These are phyloP conservation scores for Parnassius glacialis DNA, from an alignment of 2,888 invertebrate genomes.

Conservation along the genomic window DNA sequence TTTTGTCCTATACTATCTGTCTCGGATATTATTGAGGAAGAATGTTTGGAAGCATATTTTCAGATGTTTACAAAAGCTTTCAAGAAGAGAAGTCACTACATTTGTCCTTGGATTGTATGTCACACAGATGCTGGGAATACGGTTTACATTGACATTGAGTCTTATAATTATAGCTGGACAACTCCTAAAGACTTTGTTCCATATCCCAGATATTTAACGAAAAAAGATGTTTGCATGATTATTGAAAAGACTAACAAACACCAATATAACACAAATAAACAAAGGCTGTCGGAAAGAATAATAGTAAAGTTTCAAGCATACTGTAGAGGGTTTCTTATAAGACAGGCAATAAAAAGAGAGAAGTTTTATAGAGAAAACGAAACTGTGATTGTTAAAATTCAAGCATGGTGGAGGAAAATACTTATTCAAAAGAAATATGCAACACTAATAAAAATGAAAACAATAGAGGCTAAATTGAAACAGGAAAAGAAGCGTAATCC, in stretches of 20 bases:
- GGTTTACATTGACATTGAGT: conserved; percentile 77
- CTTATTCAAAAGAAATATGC: conserved; percentile 67
- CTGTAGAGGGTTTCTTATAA: conserved; percentile 81
- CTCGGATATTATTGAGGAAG: conserved; percentile 49
- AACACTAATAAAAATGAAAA: conserved; percentile 65
- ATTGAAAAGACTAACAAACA: conserved; percentile 71
- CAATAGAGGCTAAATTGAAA: conserved; percentile 61
- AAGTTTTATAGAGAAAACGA: conserved; percentile 65
- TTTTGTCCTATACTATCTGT: conserved; percentile 49
- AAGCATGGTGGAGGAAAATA: conserved; percentile 83
- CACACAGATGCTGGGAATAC: conserved; percentile 75
- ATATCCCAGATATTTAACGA: conserved; percentile 68
- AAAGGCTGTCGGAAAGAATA: conserved; percentile 59
- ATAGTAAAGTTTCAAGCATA: conserved; percentile 82
- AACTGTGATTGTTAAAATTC: conserved; percentile 69
- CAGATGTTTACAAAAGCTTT: conserved; percentile 70
- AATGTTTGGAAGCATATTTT: conserved; percentile 70
- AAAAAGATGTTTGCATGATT: conserved; percentile 62
- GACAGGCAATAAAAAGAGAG: conserved; percentile 68
- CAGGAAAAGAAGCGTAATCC: conserved; percentile 62
- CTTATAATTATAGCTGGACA: conserved; percentile 74
- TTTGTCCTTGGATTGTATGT: conserved; percentile 76
- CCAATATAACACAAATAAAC: conserved; percentile 64
- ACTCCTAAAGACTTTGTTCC: conserved; percentile 76
- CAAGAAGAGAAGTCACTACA: conserved; percentile 66